A percentile compares a stretch with the other conserved stretches of the same genome.
phyloP scores from a whole-genome alignment of 2,113 vertebrate genomes.

The Siphamia tubifer region DNA sequence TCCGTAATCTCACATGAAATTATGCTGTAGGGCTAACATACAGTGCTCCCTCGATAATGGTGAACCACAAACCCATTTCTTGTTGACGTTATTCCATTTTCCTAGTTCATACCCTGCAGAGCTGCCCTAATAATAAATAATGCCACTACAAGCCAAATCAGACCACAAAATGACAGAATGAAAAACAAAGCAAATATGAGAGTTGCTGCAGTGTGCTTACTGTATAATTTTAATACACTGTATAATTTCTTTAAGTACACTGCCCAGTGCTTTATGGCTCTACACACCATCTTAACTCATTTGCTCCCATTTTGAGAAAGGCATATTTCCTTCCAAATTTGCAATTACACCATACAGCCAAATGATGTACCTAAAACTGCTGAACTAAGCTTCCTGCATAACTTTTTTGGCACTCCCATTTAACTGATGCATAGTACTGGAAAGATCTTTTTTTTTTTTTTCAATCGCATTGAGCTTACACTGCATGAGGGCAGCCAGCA shows the following conservation, averaged over 20 bases:
- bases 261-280: not conserved
- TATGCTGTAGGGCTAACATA: slow-evolving; percentile 36
- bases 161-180: slow-evolving; percentile 10
- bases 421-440: slow-evolving; percentile 5
- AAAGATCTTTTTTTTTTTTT: slow-evolving; percentile 10
- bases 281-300: not conserved
- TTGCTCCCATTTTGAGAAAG: not conserved
- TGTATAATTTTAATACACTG: no score
- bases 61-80: slow-evolving; percentile 73
- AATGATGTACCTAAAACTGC: not conserved
- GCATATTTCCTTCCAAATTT: slow-evolving; percentile 2
- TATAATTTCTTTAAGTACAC: no score
- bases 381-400: slow-evolving; percentile 2
- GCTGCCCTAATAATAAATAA: slow-evolving; percentile 62
- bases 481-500: slow-evolving; percentile 38
- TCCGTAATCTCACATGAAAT: slow-evolving; percentile 15
- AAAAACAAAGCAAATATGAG: not conserved
- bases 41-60: slow-evolving; percentile 36
- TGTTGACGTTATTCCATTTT: slow-evolving; percentile 56
- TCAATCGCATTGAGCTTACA: slow-evolving; percentile 35
- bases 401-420: not conserved
- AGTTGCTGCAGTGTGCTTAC: no score
- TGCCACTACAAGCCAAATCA: slow-evolving; percentile 11
- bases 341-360: not conserved
- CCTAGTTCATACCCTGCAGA: slow-evolving; percentile 40